These are phyloP conservation scores for Conus betulinus DNA, from an alignment of 1,140 invertebrate genomes.

Conservation along the genomic window DNA sequence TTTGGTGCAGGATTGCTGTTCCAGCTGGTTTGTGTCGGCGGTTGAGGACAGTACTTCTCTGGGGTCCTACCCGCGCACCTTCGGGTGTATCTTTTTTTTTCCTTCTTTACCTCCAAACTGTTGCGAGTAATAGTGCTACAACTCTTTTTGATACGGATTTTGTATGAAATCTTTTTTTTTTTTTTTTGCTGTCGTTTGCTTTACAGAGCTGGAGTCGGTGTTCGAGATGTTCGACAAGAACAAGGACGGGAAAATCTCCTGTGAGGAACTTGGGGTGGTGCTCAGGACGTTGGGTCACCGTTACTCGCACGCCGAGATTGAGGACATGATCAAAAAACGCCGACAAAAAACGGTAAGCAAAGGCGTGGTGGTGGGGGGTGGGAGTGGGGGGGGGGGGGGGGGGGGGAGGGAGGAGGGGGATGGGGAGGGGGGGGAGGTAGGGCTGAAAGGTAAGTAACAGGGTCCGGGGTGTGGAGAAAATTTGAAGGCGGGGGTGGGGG, in stretches of 20 bases:
- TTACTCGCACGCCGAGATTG: constrained; percentile 98
- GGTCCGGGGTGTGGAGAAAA: no score
- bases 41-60: no score
- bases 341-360: constrained; percentile 94
- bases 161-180: background rate
- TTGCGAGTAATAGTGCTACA: background rate
- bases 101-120: background rate
- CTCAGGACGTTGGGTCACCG: constrained; percentile 99
- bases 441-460: no score
- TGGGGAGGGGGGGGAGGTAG: no score
- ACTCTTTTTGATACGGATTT: constrained; percentile 80
- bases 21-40: no score
- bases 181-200: background rate
- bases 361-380: background rate
- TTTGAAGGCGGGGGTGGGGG: no score
- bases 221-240: constrained; percentile 78
- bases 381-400: background rate
- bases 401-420: no score
- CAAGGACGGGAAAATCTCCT: constrained; percentile 99
- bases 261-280: constrained; percentile 99
- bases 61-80: no score
- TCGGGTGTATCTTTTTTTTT: no score
- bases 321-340: constrained; percentile 99
- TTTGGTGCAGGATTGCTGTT: no score
- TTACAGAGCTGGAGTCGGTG: constrained; percentile 66